Conservation (phyloP, 92 coral and sea anemone species). For the Parazoanthus darwini region DNA sequence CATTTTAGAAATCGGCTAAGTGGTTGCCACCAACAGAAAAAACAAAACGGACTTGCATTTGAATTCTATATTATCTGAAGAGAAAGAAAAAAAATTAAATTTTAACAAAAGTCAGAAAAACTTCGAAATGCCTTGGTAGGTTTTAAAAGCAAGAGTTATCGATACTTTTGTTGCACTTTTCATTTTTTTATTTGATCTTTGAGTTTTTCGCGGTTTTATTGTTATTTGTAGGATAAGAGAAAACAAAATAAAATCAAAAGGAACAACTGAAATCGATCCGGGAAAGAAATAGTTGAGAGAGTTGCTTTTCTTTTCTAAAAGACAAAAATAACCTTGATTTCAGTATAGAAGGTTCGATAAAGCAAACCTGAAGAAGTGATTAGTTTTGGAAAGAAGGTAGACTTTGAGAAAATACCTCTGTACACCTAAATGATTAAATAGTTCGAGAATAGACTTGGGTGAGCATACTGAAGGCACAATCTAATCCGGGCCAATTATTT, state of each 20-base stretch:
- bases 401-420: neutral
- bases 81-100: neutral
- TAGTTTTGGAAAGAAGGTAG: neutral
- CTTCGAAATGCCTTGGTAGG: neutral
- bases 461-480: neutral
- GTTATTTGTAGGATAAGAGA: neutral
- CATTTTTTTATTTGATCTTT: no score
- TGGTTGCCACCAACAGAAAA: neutral
- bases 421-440: neutral
- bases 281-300: no score
- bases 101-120: no score
- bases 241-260: neutral
- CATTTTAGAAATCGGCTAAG: neutral
- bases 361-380: neutral
- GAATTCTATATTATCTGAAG: neutral
- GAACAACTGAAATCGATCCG: neutral
- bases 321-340: no score
- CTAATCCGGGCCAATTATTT: constrained; percentile 17
- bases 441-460: no score
- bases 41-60: neutral
- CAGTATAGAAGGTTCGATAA: neutral
- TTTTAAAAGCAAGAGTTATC: neutral
- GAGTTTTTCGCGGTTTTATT: neutral
- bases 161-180: neutral
- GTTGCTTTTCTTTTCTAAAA: no score